These are phyloP conservation scores for Mallotus villosus DNA, from an alignment of 2,797 vertebrate genomes.

Conservation along the genomic window DNA sequence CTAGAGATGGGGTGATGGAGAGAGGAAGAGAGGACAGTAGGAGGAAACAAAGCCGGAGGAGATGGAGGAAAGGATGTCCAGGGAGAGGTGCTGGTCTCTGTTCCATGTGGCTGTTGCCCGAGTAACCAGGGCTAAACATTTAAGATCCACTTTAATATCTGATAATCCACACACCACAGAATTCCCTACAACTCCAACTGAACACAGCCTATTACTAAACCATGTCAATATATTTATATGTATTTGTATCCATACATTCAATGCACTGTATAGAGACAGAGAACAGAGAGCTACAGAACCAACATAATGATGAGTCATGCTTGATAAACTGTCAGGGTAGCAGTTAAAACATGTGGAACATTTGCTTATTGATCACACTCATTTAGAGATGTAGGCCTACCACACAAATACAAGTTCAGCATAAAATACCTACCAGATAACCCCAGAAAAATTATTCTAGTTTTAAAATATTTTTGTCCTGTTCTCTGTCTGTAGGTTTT, in stretches of 20 bases:
- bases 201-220: constrained; percentile 16
- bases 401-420: too few relatives aligned
- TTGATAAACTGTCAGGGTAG: not conserved
- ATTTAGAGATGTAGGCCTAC: too few relatives aligned
- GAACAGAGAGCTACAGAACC: constrained; percentile 10
- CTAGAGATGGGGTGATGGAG: constrained; percentile 22
- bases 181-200: constrained; percentile 19
- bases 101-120: constrained; percentile 32
- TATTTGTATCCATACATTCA: too few relatives aligned
- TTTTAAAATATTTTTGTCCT: too few relatives aligned
- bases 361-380: too few relatives aligned
- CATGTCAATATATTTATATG: constrained; percentile 8
- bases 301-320: not conserved
- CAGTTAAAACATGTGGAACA: too few relatives aligned
- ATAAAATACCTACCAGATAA: too few relatives aligned
- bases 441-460: too few relatives aligned
- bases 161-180: constrained; percentile 27
- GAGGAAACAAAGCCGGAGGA: not conserved
- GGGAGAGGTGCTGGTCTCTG: constrained; percentile 41
- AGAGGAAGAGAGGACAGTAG: constrained; percentile 20
- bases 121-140: constrained; percentile 29
- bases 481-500: too few relatives aligned
- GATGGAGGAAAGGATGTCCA: constrained; percentile 34
- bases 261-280: constrained; percentile 26
- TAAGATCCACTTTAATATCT: constrained; percentile 53